Base-by-base conservation (phyloP, 2,888 invertebrate genomes). In the Glomeris marginata region DNA sequence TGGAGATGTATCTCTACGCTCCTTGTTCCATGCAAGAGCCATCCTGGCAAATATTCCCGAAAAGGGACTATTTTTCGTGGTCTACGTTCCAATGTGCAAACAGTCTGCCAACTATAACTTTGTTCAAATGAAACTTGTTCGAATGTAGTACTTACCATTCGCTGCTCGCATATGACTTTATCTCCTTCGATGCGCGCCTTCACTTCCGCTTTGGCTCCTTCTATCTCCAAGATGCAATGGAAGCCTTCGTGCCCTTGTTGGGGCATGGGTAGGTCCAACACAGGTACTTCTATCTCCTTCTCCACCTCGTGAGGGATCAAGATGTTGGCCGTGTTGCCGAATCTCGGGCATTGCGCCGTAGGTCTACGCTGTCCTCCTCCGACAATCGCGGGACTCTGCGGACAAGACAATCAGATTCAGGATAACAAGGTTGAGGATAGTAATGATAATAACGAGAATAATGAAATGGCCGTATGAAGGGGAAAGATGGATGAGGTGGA, bases 201-300 rank as follows among this genome's bases (percentile, higher is more conserved):
- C 21, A 62, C 60, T 21, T 56, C 54, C 50, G 58, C 60, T 51
- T 58, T 60, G 41, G 61, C 60, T 11, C 59, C 61, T 55, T 62
- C 61, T 33, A 62, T 60, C 49, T 59, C 60, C 16, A 91, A 83
- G 57, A 87, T 84, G 64, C 92, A 92, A 59, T 88, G 81, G 64
- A 90, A 91, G 46, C 90, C 90, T 38, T 84, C 82, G 62, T 90
- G 88, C 0, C 83, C 87, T 56, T 82, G 82, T 57, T 60, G 56
- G 22, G 88, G 84, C 66, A 84, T 84, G 20, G 91, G 90, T 57
- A 92, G 70, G 67, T 92, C 91, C 62, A 87, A 84, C 46, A 90
- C 88, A 68, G 88, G 86, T 53, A 92, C 74, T 50, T 82, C 77
- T 55, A 92, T 80, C 69, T 90, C 86, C 64, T 85, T 86, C 13